phyloP scores from a whole-genome alignment of 1,140 invertebrate species.

The Heliothis virescens region DNA sequence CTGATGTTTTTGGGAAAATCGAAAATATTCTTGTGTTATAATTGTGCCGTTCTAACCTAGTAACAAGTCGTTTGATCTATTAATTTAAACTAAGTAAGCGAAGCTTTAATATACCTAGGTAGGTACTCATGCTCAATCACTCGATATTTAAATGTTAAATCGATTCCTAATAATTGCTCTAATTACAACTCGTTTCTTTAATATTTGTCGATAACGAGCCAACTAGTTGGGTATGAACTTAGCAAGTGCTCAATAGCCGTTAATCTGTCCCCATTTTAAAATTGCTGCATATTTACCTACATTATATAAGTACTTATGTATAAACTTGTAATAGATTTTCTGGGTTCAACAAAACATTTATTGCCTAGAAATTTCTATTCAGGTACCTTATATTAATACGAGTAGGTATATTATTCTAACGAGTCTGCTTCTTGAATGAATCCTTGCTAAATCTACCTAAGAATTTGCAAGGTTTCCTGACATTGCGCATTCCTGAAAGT shows the following conservation, averaged over 20 bases:
- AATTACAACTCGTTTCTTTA: constrained; percentile 9
- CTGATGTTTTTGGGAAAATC: no score
- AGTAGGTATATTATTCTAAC: no score
- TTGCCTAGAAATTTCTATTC: background rate
- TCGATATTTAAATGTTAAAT: background rate
- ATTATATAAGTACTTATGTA: background rate
- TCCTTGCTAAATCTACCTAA: no score
- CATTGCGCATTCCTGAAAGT: no score
- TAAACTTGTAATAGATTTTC: background rate
- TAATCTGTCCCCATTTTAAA: background rate
- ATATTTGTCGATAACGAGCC: background rate
- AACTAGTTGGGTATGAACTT: background rate
- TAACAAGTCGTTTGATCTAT: background rate
- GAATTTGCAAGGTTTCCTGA: no score
- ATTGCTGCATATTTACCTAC: background rate
- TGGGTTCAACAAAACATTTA: background rate
- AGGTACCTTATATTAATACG: no score
- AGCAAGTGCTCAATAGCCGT: background rate
- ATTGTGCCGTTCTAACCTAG: no score
- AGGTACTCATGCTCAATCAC: background rate
- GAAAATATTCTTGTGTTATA: no score
- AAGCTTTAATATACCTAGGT: background rate
- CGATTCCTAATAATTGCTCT: constrained; percentile 4
- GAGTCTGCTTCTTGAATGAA: no score
- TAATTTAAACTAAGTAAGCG: background rate